Evolutionary conservation across 2,888 invertebrate genomes (phyloP).

Genomic region (Odontocerum albicorne): DNA sequence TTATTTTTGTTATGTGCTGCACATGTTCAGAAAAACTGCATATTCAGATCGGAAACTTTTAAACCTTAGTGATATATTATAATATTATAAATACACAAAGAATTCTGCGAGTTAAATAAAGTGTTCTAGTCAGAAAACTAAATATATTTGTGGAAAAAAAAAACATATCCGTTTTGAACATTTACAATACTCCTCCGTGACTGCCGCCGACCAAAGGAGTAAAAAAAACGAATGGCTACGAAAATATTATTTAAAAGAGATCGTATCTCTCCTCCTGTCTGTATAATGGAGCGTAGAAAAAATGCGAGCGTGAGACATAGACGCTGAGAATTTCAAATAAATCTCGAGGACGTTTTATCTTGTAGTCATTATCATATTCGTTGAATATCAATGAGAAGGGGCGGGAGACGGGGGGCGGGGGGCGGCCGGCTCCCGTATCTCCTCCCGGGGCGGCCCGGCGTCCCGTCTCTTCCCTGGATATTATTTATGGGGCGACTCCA

Average conservation of each 20-base stretch:
- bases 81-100: no score
- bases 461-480: slow-evolving; percentile 22
- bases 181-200: no score
- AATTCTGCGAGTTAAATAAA: no score
- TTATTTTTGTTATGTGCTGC: no score
- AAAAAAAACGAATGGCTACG: slow-evolving; percentile 23
- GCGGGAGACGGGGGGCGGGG: slow-evolving; percentile 9
- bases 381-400: slow-evolving; percentile 37
- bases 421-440: background rate
- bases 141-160: no score
- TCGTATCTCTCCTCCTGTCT: slow-evolving; percentile 28
- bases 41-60: no score
- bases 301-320: slow-evolving; percentile 32
- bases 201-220: slow-evolving; percentile 2
- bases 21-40: no score
- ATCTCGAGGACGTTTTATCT: slow-evolving; percentile 36
- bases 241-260: slow-evolving; percentile 36
- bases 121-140: no score
- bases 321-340: slow-evolving; percentile 36
- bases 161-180: no score
- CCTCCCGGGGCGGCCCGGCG: slow-evolving; percentile 2
- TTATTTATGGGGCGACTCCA: slow-evolving; percentile 34
- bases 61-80: no score
- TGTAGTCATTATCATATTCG: slow-evolving; percentile 37
- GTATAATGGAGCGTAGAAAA: slow-evolving; percentile 29